phyloP scores from a whole-genome alignment of 2,797 vertebrate genomes.

The Sebastes steindachneri region DNA sequence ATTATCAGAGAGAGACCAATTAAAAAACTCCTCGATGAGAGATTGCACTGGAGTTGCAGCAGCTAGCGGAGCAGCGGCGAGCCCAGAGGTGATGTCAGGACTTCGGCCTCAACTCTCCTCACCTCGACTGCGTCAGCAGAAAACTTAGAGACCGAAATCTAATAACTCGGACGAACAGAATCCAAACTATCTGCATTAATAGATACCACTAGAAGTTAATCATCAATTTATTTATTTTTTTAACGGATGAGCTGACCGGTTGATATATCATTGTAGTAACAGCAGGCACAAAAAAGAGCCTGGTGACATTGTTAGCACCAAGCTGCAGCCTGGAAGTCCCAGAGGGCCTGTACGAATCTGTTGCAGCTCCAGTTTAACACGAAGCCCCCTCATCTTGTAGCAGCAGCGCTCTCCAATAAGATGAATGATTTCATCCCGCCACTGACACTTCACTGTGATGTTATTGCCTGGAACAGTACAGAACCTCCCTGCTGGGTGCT shows the following conservation, averaged over 20 bases:
- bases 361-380: constrained; percentile 24
- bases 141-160: background rate
- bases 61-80: background rate
- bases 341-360: constrained; percentile 10
- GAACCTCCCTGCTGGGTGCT: constrained; percentile 46
- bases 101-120: background rate
- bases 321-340: constrained; percentile 10
- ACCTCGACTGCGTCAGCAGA: background rate
- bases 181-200: background rate
- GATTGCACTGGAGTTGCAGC: constrained; percentile 1
- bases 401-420: constrained; percentile 43
- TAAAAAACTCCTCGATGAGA: background rate
- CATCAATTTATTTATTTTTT: background rate
- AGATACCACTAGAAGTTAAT: background rate
- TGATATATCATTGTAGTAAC: background rate
- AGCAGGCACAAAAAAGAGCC: background rate
- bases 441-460: constrained; percentile 45
- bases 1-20: constrained; percentile 3
- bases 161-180: background rate
- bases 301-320: constrained; percentile 18
- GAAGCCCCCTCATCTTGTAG: constrained; percentile 22
- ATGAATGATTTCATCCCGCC: constrained; percentile 54
- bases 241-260: background rate
- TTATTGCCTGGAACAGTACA: constrained; percentile 59
- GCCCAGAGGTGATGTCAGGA: background rate